phyloP scores from a whole-genome alignment of 2,797 vertebrate species.

The Sarcophilus harrisii region DNA sequence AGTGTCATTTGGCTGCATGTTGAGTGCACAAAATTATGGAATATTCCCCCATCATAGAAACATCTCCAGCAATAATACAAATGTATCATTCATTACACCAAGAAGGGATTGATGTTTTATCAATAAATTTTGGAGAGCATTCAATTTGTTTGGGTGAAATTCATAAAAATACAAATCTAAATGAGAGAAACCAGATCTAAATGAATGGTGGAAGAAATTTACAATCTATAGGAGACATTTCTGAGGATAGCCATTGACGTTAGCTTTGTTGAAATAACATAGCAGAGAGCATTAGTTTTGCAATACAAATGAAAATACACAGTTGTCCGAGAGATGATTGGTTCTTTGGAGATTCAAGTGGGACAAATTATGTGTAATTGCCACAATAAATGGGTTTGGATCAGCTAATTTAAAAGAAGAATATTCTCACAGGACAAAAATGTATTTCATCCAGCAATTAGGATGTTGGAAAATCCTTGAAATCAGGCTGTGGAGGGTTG shows the following conservation, averaged over 20 bases:
- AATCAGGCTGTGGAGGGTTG: slow-evolving; percentile 29
- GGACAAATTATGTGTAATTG: slow-evolving; percentile 59
- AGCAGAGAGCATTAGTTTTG: slow-evolving; percentile 71
- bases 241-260: slow-evolving; percentile 49
- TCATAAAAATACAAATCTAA: slow-evolving; percentile 73
- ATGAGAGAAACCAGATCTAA: slow-evolving; percentile 50
- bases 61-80: slow-evolving; percentile 77
- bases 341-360: slow-evolving; percentile 58
- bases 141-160: slow-evolving; percentile 68
- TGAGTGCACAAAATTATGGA: slow-evolving; percentile 58
- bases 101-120: slow-evolving; percentile 70
- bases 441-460: slow-evolving; percentile 59
- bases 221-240: slow-evolving; percentile 68
- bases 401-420: slow-evolving; percentile 49
- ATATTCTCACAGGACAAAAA: slow-evolving; percentile 38
- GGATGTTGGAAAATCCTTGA: slow-evolving; percentile 53
- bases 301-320: slow-evolving; percentile 64
- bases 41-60: slow-evolving; percentile 80
- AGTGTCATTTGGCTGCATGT: slow-evolving; percentile 36
- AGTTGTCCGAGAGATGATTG: slow-evolving; percentile 51
- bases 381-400: slow-evolving; percentile 26
- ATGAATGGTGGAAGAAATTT: slow-evolving; percentile 67
- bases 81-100: slow-evolving; percentile 70
- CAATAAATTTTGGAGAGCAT: slow-evolving; percentile 74
- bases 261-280: slow-evolving; percentile 65